Conservation (phyloP, 2,888 invertebrate species). For the Agrilus cyanescens region DNA sequence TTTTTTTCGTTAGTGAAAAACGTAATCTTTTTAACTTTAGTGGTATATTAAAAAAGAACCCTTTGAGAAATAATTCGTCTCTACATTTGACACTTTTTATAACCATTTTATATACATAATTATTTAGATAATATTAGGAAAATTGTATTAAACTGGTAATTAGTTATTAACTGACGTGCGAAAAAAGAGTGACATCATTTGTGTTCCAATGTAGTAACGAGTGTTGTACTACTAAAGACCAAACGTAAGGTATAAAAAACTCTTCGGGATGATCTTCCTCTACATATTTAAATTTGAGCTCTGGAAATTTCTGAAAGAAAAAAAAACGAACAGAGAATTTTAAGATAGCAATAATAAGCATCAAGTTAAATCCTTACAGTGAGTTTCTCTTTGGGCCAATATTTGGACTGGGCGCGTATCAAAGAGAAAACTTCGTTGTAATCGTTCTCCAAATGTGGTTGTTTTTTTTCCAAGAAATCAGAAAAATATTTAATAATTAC, state of each 20-base stretch:
- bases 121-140: no score
- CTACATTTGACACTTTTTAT: no score
- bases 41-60: no score
- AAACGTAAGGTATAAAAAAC: conserved; percentile 98
- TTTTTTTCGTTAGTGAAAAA: no score
- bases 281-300: conserved; percentile 96
- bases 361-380: conserved; percentile 47
- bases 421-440: conserved; percentile 78
- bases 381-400: conserved; percentile 89
- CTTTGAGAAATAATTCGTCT: no score
- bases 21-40: no score
- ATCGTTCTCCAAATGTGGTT: conserved; percentile 55
- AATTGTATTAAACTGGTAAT: no score
- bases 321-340: conserved; percentile 1
- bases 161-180: conserved; percentile 19
- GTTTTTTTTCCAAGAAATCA: conserved; percentile 45
- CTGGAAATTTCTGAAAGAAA: conserved; percentile 84
- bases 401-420: conserved; percentile 82
- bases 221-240: conserved; percentile 68
- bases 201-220: conserved; percentile 32
- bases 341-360: neutral
- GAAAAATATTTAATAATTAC: conserved; percentile 71
- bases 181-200: conserved; percentile 20
- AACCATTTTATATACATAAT: no score
- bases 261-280: conserved; percentile 98